Percentiles rank a stretch among this genome's conserved stretches.
Evolutionary conservation across 2,113 vertebrate species (phyloP).

Genomic region (Anser brachyrhynchus): DNA sequence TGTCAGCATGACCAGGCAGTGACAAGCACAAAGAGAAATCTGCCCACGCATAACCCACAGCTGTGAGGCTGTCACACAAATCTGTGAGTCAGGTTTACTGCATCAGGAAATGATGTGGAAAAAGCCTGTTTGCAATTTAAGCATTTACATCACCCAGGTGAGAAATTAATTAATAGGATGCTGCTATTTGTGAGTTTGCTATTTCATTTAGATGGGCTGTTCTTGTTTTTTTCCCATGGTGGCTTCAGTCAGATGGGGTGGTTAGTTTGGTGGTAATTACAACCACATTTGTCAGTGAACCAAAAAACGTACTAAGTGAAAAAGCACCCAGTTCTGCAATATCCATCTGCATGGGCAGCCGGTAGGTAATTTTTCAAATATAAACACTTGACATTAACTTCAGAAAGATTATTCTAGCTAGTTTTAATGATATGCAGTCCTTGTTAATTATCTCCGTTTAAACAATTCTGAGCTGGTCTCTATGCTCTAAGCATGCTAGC

Average conservation of each 20-base stretch:
- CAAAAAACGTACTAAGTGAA: background rate
- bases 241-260: background rate
- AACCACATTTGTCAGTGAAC: background rate
- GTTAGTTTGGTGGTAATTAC: background rate
- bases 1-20: background rate
- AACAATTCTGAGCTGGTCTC: background rate
- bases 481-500: background rate
- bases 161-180: background rate
- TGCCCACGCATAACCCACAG: background rate
- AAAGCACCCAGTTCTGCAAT: background rate
- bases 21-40: background rate
- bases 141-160: background rate
- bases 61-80: background rate
- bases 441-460: background rate
- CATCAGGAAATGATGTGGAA: background rate
- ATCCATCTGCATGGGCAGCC: background rate
- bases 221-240: background rate
- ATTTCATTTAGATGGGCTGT: background rate
- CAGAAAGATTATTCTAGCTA: background rate
- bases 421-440: background rate
- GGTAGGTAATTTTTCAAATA: background rate
- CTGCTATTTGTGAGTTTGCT: background rate
- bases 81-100: background rate
- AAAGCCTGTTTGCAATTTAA: background rate
- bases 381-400: background rate